Conservation (phyloP, 2,113 vertebrate genomes). For the Oxygymnocypris stewartii region DNA sequence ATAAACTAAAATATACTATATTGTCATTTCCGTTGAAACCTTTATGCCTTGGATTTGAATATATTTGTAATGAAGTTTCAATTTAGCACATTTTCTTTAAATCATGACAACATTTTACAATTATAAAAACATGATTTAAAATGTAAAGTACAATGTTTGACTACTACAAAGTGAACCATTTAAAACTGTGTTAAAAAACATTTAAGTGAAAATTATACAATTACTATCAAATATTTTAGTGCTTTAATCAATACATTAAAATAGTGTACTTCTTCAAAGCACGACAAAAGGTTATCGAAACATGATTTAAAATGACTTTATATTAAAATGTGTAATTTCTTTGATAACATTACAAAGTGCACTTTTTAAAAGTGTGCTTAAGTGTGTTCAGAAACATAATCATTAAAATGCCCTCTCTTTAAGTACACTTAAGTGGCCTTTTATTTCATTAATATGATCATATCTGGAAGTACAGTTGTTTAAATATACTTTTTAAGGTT, state of each 20-base stretch:
- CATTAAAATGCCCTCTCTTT: neutral
- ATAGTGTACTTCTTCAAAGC: neutral
- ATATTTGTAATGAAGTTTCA: neutral
- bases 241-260: neutral
- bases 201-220: too few relatives aligned
- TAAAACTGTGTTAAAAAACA: too few relatives aligned
- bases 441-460: neutral
- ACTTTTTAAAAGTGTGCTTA: neutral
- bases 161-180: too few relatives aligned
- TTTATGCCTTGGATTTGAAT: neutral
- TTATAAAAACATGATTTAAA: too few relatives aligned
- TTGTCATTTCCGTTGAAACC: neutral
- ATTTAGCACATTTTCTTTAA: neutral
- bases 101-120: too few relatives aligned
- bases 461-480: neutral
- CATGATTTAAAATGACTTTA: neutral
- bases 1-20: neutral
- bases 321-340: too few relatives aligned
- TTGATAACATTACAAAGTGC: too few relatives aligned
- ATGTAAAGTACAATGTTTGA: too few relatives aligned
- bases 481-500: neutral
- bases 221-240: neutral
- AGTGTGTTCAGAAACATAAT: neutral
- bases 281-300: neutral
- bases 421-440: neutral